A percentile compares a stretch with the other conserved stretches of the same genome.
These are phyloP conservation scores for Pelochelys cantorii DNA, from an alignment of 2,797 vertebrate genomes.

Conservation along the genomic window DNA sequence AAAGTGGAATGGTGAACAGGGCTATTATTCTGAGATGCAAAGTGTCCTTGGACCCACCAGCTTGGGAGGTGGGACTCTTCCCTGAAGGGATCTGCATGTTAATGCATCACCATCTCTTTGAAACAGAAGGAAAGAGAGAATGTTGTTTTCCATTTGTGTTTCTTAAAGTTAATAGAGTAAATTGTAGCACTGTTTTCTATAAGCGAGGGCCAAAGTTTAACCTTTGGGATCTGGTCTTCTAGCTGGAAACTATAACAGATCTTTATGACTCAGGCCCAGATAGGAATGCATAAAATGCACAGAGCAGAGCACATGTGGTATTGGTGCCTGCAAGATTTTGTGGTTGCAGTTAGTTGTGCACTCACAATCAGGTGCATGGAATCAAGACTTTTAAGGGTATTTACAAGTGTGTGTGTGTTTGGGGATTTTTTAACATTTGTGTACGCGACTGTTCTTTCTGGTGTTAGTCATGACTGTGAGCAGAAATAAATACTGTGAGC, in stretches of 20 bases:
- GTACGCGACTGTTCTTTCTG: background rate
- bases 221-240: slow-evolving; percentile 25
- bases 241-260: background rate
- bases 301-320: background rate
- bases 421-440: background rate
- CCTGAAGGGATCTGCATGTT: background rate
- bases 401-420: background rate
- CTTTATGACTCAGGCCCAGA: rapidly evolving
- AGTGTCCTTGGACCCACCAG: rapidly evolving
- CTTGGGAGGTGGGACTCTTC: rapidly evolving
- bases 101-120: background rate
- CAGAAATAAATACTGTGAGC: background rate
- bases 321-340: rapidly evolving
- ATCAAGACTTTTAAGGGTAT: background rate
- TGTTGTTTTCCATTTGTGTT: slow-evolving; percentile 18
- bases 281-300: rapidly evolving
- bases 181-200: slow-evolving; percentile 16
- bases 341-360: rapidly evolving
- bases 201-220: slow-evolving; percentile 32
- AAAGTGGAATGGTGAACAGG: background rate
- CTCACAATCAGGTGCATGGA: rapidly evolving
- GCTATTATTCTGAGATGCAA: background rate
- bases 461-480: background rate
- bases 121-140: slow-evolving; percentile 1
- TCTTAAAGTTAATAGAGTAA: background rate